Percentiles rank a stretch among this genome's conserved stretches.
Conservation (phyloP, 1,140 invertebrate species). For the Stegodyphus dumicola region DNA sequence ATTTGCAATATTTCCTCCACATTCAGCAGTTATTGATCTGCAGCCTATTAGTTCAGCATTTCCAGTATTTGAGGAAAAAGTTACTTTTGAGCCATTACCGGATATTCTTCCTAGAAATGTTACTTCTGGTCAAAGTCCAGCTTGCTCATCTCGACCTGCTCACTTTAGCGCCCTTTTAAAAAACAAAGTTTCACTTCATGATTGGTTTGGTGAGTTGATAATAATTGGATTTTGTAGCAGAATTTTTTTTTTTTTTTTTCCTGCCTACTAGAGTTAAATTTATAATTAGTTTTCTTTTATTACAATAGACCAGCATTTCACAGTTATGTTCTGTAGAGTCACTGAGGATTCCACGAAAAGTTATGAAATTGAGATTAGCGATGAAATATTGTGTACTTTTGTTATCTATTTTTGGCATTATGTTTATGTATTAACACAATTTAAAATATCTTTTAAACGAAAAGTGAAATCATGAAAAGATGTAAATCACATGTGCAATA, state of each 20-base stretch:
- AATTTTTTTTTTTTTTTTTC: constrained; percentile 64
- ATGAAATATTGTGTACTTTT: no score
- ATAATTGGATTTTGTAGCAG: constrained; percentile 65
- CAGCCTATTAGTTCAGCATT: constrained; percentile 29
- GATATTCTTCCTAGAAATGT: constrained; percentile 63
- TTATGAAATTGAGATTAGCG: no score
- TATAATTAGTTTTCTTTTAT: no score
- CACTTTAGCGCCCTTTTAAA: constrained; percentile 62
- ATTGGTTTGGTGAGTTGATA: constrained; percentile 68
- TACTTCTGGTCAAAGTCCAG: constrained; percentile 7
- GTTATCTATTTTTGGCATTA: no score
- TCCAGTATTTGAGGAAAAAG: constrained; percentile 46
- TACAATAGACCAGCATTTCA: no score
- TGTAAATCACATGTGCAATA: no score
- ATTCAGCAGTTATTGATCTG: constrained; percentile 42
- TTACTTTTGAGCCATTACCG: constrained; percentile 67
- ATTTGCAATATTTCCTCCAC: constrained; percentile 58
- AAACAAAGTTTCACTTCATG: constrained; percentile 64
- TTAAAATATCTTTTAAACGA: no score
- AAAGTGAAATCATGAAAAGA: no score
- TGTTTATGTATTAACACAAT: no score
- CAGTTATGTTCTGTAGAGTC: no score
- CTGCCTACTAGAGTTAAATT: no score
- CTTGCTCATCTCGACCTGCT: constrained; percentile 59
- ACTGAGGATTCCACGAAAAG: no score